A percentile compares a stretch with the other conserved stretches of the same genome.
These are phyloP conservation scores for Charanyca ferruginea DNA, from an alignment of 2,888 invertebrate species.

Conservation along the genomic window DNA sequence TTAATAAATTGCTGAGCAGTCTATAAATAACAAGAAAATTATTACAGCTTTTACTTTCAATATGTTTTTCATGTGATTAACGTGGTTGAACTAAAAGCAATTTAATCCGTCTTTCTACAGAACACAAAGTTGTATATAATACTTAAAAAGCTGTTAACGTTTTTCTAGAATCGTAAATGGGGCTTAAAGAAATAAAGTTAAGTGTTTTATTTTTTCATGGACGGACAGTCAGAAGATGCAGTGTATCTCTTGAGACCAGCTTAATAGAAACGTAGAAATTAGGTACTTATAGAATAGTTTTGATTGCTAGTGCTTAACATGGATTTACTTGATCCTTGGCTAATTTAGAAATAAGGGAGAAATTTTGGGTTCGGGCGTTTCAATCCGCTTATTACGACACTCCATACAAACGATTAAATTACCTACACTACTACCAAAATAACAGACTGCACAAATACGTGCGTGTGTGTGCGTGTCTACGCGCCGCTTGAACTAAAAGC, in stretches of 20 bases:
- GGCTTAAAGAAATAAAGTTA: slow-evolving; percentile 27
- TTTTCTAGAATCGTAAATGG: slow-evolving; percentile 21
- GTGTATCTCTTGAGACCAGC: slow-evolving; percentile 1
- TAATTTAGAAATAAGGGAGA: no score
- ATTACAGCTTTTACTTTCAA: slow-evolving; percentile 51
- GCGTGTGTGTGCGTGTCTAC: no score
- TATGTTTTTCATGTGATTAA: slow-evolving; percentile 50
- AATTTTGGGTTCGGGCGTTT: no score
- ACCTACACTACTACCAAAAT: no score
- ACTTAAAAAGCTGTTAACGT: slow-evolving; percentile 25
- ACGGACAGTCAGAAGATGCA: not conserved
- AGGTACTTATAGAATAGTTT: not conserved
- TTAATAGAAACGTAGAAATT: not conserved
- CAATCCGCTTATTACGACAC: no score
- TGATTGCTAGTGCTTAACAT: slow-evolving; percentile 1
- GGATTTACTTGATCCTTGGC: slow-evolving; percentile 1
- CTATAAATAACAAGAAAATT: slow-evolving; percentile 34
- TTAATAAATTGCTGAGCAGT: slow-evolving; percentile 28
- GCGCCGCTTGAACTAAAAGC: no score
- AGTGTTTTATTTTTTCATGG: slow-evolving; percentile 14
- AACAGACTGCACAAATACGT: no score
- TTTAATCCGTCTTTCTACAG: slow-evolving; percentile 2
- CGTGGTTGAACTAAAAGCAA: slow-evolving; percentile 22
- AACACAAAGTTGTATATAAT: slow-evolving; percentile 3
- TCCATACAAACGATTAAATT: no score